phyloP scores from a whole-genome alignment of 2,797 vertebrate genomes.

The Sphenodon punctatus region DNA sequence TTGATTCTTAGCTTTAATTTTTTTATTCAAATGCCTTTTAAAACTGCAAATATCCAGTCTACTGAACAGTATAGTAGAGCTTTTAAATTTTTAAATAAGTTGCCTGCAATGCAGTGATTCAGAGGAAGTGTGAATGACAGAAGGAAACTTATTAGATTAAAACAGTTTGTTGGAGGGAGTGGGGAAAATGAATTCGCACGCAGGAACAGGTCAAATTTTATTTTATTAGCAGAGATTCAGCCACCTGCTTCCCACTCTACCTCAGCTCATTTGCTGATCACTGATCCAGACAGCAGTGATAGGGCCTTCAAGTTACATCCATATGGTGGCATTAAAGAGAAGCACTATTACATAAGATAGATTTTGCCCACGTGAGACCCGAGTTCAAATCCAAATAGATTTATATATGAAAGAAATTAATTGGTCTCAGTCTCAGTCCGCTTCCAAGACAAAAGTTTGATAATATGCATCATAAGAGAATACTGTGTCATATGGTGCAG shows the following conservation, averaged over 20 bases:
- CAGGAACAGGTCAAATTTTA: constrained; percentile 28
- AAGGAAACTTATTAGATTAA: constrained; percentile 60
- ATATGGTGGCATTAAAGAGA: neutral
- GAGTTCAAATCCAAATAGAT: neutral
- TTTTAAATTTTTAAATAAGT: constrained; percentile 71
- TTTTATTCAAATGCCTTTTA: constrained; percentile 44
- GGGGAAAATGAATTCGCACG: constrained; percentile 45
- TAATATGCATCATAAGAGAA: too few relatives aligned
- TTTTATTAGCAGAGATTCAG: constrained; percentile 46
- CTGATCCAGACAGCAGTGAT: neutral
- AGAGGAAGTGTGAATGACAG: constrained; percentile 71
- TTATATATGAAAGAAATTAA: neutral
- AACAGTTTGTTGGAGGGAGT: constrained; percentile 44
- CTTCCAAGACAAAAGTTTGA: too few relatives aligned
- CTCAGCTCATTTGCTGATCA: neutral
- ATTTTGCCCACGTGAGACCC: neutral
- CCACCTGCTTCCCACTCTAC: constrained; percentile 2
- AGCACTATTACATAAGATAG: neutral
- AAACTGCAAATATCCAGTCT: constrained; percentile 52
- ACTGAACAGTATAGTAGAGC: neutral
- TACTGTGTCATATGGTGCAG: too few relatives aligned
- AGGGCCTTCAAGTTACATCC: neutral
- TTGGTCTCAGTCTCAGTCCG: neutral
- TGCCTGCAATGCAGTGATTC: constrained; percentile 62
- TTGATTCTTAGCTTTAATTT: constrained; percentile 54